Evolutionary conservation across 2,113 vertebrate genomes (phyloP).

Genomic region (Ptilorrhoa leucosticta): DNA sequence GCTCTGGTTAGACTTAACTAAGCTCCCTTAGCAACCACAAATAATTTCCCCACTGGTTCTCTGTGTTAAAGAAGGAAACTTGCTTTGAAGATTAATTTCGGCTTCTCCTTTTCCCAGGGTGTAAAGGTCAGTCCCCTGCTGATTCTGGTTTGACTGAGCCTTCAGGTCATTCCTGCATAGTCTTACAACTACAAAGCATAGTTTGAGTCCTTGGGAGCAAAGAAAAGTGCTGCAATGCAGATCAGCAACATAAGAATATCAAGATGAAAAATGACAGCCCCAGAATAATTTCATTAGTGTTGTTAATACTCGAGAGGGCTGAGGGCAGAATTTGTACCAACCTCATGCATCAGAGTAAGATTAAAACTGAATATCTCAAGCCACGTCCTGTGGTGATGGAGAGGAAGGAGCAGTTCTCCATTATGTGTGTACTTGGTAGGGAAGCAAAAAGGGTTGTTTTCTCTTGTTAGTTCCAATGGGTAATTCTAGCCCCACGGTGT

Average conservation of each 20-base stretch:
- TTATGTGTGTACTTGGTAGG: not conserved
- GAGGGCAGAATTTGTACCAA: slow-evolving; percentile 8
- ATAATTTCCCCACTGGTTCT: not conserved
- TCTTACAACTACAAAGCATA: slow-evolving; percentile 3
- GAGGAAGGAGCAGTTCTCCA: not conserved
- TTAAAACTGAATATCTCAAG: not conserved
- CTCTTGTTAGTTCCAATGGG: not conserved
- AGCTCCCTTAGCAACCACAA: not conserved
- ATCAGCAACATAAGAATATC: not conserved
- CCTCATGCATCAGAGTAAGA: not conserved
- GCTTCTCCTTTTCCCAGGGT: not conserved
- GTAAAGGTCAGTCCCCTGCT: slow-evolving; percentile 1
- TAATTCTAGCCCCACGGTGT: not conserved
- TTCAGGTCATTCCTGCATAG: not conserved
- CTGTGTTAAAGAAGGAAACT: not conserved
- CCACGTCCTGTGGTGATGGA: not conserved
- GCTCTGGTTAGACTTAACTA: not conserved
- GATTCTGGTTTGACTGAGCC: slow-evolving; percentile 3
- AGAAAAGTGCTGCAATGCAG: slow-evolving; percentile 22
- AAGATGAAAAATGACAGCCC: slow-evolving; percentile 32
- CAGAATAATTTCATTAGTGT: slow-evolving; percentile 31
- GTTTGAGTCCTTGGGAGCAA: not conserved
- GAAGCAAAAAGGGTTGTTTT: not conserved
- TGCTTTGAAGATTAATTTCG: slow-evolving; percentile 11
- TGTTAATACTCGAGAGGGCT: not conserved